Evolutionary conservation across 2,888 invertebrate species (phyloP), one percentile per base, ranked within the genome.

Genomic region (Dasysyrphus albostriatus): DNA sequence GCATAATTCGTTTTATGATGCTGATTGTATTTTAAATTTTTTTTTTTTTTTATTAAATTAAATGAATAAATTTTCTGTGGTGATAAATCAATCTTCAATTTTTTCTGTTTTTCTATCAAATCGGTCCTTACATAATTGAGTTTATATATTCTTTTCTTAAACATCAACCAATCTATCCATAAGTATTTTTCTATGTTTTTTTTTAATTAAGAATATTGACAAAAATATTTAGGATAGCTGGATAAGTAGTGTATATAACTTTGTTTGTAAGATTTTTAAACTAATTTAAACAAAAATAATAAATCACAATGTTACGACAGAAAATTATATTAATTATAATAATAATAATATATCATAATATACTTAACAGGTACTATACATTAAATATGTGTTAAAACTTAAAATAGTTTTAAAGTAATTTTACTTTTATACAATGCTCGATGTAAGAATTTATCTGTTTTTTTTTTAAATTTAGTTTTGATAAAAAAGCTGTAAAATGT

Each of bases 301-400:
- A 47, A 84, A 85, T 85, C 85, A 85, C 85, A 85, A 51, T 81
- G 72, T 81, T 74, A 78, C 58, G 49, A 85, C 54, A 82, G 37
- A 81, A 77, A 84, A 77, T 24, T 2, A 24, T 24, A 24, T 24
- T 56, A 74, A 69, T 42, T 29, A 34, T 51, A 56, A 69, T 42
- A 37, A 34, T 51, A 56, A 74, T 49, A 65, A 80, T 69, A 82
- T 77, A 83, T 87, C 78, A 89, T 88, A 88, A 89, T 88, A 88
- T 88, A 88, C 88, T 89, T 89, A 88, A 88, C 88, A 89, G 89
- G 89, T 89, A 89, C 89, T 88, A 83, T 88, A 88, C 73, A 88
- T 83, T 75, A 88, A 88, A 88, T 73, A 14, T 54, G 59, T 88
- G 58, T 82, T 80, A 83, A 77, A 73, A 78, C 85, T 79, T 72